Base-by-base conservation (phyloP, 2,888 invertebrate genomes). In the Abscondita cerata region DNA sequence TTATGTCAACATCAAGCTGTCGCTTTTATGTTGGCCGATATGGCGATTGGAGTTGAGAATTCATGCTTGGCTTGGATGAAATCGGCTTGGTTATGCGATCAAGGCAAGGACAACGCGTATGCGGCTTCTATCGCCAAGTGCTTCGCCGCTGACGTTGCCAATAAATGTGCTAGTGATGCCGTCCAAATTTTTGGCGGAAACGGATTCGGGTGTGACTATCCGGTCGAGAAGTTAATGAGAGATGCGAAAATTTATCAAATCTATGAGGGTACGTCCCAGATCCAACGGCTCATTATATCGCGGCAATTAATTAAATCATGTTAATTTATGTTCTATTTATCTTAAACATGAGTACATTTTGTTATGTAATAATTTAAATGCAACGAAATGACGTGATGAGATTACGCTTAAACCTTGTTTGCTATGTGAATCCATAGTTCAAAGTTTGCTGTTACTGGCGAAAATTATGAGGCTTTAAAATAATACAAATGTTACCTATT, bases 221-320 rank as follows among this genome's bases (percentile, higher is more conserved):
- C 98, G 0, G 98, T 97, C 0, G 98, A 99, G 80, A 99, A 99
- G 76, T 84, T 99, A 57, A 98, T 98, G 97, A 86, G 98, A 57
- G 98, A 99, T 81, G 98, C 98, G 11, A 99, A 99, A 81, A 98
- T 99, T 73, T 98, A 91, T 81, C 96, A 97, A 82, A 98, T 99
- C 74, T 98, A 98, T 76, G 98, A 98, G 80, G 98, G 98, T 59
- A 98, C 98, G 12, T 89, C 96, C 1, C 97, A 99, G 82, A 98
- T 99, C 76, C 98, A 99, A 81, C 86, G 96, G 66, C 79, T 98
- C 34, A 96, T 99, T 72, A 94, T 99, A 73, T 93, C 96, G 0
- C 86, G 93, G 69, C 86, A 88, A 69, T 70, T 91, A n/a, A 72
- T 89, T 18, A 83, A 81, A 1, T n/a, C n/a, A n/a, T n/a, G n/a